These are phyloP conservation scores for Monopterus albus DNA, from an alignment of 2,113 vertebrate genomes.

Conservation along the genomic window DNA sequence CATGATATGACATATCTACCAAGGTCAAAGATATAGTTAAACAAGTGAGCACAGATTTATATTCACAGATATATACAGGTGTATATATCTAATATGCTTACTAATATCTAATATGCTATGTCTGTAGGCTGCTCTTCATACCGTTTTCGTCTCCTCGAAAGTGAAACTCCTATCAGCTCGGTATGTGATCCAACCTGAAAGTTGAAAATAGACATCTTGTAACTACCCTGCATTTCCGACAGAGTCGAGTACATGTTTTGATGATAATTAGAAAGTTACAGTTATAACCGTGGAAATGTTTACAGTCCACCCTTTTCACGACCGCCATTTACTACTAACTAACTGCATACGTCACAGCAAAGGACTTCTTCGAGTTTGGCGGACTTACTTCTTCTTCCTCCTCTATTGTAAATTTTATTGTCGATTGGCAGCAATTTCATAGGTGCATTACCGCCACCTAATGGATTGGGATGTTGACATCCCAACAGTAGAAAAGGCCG, in stretches of 20 bases:
- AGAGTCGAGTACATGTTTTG: slow-evolving; percentile 75
- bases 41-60: too few species aligned
- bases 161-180: slow-evolving; percentile 38
- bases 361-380: slow-evolving; percentile 61
- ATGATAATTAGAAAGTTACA: slow-evolving; percentile 81
- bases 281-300: slow-evolving; percentile 71
- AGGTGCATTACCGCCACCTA: slow-evolving; percentile 25
- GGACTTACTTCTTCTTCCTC: background rate
- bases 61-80: too few species aligned
- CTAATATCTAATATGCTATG: too few species aligned
- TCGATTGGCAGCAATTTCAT: too few species aligned
- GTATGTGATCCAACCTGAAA: slow-evolving; percentile 76
- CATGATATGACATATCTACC: too few species aligned
- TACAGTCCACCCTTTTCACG: slow-evolving; percentile 71
- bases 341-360: slow-evolving; percentile 41
- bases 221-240: slow-evolving; percentile 61
- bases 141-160: slow-evolving; percentile 50
- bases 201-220: slow-evolving; percentile 81
- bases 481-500: too few species aligned
- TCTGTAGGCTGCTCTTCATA: slow-evolving; percentile 44
- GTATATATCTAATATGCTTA: too few species aligned
- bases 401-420: too few species aligned
- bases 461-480: too few species aligned
- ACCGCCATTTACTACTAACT: slow-evolving; percentile 76
- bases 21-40: too few species aligned